Evolutionary conservation across 2,888 invertebrate genomes (phyloP).

Genomic region (Drosophila prolongata): DNA sequence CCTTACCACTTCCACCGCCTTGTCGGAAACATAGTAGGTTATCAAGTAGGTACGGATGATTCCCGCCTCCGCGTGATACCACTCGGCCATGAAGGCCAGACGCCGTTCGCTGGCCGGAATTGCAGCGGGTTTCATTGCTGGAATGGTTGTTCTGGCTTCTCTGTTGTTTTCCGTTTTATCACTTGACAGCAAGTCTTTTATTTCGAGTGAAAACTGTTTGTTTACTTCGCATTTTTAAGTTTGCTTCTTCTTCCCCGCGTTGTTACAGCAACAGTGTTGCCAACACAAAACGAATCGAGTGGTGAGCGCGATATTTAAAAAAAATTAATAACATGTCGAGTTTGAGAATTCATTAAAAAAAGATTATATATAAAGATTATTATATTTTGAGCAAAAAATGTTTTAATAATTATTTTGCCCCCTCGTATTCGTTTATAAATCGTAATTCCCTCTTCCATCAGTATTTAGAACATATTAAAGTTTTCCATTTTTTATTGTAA

Average conservation of each 20-base stretch:
- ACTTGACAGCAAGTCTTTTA: conserved; percentile 16
- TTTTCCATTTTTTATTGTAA: conserved; percentile 68
- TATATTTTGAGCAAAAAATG: too few relatives aligned
- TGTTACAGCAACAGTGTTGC: conserved; percentile 46
- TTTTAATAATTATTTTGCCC: too few relatives aligned
- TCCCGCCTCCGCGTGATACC: conserved; percentile 93
- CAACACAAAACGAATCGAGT: conserved; percentile 3
- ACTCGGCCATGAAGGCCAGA: conserved; percentile 90
- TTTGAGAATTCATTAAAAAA: too few relatives aligned
- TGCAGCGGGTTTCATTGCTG: conserved; percentile 20
- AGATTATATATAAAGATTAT: too few relatives aligned
- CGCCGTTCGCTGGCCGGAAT: conserved; percentile 27
- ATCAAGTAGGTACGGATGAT: conserved; percentile 90
- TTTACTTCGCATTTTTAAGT: conserved; percentile 42
- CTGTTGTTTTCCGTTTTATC: conserved; percentile 46
- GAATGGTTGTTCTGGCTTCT: not conserved
- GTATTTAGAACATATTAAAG: too few relatives aligned
- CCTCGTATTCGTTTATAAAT: too few relatives aligned
- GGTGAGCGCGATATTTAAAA: conserved; percentile 3
- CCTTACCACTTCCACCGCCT: conserved; percentile 91
- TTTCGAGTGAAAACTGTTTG: conserved; percentile 29
- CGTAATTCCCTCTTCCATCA: too few relatives aligned
- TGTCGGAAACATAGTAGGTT: conserved; percentile 91
- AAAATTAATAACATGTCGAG: not conserved
- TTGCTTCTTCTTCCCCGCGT: conserved; percentile 64